These are phyloP conservation scores for Andrena dorsata DNA, from an alignment of 2,888 invertebrate genomes.

Conservation along the genomic window DNA sequence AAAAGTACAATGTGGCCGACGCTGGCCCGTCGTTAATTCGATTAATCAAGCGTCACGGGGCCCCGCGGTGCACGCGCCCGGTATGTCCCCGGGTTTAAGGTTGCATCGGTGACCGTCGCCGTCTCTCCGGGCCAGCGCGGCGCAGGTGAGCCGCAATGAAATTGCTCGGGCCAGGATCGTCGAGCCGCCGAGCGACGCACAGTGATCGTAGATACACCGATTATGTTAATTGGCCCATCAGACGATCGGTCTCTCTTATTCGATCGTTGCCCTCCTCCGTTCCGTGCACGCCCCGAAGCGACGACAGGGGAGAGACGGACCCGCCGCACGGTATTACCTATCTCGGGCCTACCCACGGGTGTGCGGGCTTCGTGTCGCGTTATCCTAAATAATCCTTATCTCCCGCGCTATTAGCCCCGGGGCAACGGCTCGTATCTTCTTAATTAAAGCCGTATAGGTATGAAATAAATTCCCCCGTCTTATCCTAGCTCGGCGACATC, in stretches of 20 bases:
- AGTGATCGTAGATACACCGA: slow-evolving; percentile 48
- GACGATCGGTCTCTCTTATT: neutral
- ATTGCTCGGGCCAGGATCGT: slow-evolving; percentile 34
- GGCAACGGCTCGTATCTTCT: slow-evolving; percentile 13
- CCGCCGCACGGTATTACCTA: slow-evolving; percentile 11
- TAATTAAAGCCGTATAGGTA: slow-evolving; percentile 21
- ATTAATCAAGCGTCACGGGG: slow-evolving; percentile 36
- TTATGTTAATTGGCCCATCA: slow-evolving; percentile 53
- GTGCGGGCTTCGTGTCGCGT: slow-evolving; percentile 43
- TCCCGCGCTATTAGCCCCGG: neutral
- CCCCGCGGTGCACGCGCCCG: slow-evolving; percentile 7
- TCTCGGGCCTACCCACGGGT: slow-evolving; percentile 20
- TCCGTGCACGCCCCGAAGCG: neutral
- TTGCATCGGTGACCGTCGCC: slow-evolving; percentile 35
- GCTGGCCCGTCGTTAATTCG: slow-evolving; percentile 17
- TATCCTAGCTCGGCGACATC: neutral
- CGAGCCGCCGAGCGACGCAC: slow-evolving; percentile 34
- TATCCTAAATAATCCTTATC: slow-evolving; percentile 52
- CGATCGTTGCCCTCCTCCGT: slow-evolving; percentile 32
- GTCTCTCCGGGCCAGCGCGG: neutral
- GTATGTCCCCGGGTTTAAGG: slow-evolving; percentile 32
- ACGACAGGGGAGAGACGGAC: neutral
- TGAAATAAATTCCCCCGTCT: neutral
- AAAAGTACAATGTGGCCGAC: slow-evolving; percentile 24
- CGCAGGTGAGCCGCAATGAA: slow-evolving; percentile 61